A percentile compares a stretch with the other conserved stretches of the same genome.
phyloP scores from a whole-genome alignment of 2,113 vertebrate genomes.

The Gavialis gangeticus region DNA sequence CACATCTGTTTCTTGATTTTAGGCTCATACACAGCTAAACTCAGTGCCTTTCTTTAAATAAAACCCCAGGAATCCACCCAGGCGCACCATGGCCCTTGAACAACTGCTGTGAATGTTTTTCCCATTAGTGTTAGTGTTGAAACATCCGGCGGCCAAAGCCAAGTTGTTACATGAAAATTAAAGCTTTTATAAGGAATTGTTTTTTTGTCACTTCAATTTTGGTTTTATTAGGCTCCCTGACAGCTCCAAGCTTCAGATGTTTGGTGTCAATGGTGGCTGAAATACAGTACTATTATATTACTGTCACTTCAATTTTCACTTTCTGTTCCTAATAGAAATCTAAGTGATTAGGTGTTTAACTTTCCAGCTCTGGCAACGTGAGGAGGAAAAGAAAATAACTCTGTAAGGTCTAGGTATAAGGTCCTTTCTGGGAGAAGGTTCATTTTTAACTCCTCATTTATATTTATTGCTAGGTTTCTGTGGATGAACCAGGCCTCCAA shows the following conservation, averaged over 20 bases:
- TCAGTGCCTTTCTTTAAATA: neutral
- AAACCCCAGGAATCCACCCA: neutral
- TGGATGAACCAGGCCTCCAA: neutral
- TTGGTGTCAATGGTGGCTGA: neutral
- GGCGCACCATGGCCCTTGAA: neutral
- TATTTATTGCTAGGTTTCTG: neutral
- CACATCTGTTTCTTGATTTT: neutral
- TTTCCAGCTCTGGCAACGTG: neutral
- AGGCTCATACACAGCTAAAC: neutral
- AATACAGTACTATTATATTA: neutral
- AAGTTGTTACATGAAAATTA: constrained; percentile 6
- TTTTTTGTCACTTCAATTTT: constrained; percentile 32
- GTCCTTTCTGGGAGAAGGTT: neutral
- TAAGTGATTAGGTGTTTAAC: constrained; percentile 48
- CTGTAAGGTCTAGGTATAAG: neutral
- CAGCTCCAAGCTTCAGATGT: constrained; percentile 26
- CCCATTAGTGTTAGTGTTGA: neutral
- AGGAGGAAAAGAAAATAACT: neutral
- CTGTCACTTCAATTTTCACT: constrained; percentile 42
- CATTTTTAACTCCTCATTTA: neutral
- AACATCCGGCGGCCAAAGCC: neutral
- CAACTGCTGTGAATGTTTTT: neutral
- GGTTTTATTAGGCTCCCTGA: constrained; percentile 19
- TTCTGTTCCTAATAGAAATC: constrained; percentile 38
- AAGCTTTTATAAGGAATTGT: constrained; percentile 33